Evolutionary conservation across 2,113 vertebrate genomes (phyloP).

Genomic region (Sceloporus undulatus): DNA sequence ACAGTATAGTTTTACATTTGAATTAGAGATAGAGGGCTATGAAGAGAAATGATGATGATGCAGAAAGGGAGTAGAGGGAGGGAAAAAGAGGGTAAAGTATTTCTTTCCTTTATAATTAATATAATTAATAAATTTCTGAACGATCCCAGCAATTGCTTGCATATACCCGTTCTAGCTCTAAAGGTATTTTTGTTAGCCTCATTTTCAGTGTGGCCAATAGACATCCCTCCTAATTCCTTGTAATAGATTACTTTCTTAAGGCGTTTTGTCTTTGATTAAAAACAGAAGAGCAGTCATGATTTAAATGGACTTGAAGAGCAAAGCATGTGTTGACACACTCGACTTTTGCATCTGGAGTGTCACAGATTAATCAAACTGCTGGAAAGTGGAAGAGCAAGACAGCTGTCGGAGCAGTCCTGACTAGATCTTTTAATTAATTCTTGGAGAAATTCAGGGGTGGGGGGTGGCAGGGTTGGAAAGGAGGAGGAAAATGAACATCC

Average conservation of each 20-base stretch:
- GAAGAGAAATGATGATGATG: not conserved
- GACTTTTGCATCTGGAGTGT: constrained; percentile 71
- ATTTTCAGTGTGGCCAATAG: not conserved
- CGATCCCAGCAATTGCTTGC: not conserved
- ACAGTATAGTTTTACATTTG: not conserved
- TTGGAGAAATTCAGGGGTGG: constrained; percentile 7
- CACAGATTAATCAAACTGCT: constrained; percentile 73
- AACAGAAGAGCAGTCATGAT: constrained; percentile 74
- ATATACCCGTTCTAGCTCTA: constrained; percentile 49
- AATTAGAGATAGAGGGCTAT: not conserved
- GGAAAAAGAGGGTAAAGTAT: accelerated
- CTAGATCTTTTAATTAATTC: constrained; percentile 68
- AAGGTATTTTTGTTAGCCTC: constrained; percentile 11
- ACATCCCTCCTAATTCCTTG: constrained; percentile 71
- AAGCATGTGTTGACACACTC: constrained; percentile 42
- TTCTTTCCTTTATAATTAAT: not conserved
- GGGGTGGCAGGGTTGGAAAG: not conserved
- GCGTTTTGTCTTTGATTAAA: constrained; percentile 74
- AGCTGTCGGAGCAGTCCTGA: constrained; percentile 69
- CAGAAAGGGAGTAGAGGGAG: not conserved
- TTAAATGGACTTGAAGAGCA: constrained; percentile 71
- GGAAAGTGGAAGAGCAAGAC: constrained; percentile 66
- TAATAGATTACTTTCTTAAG: constrained; percentile 73
- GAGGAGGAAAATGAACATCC: constrained; percentile 65
- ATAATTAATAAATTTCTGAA: not conserved